A percentile compares a stretch with the other conserved stretches of the same genome.
Evolutionary conservation across 1,140 invertebrate genomes (phyloP).

Genomic region (Stegodyphus dumicola): DNA sequence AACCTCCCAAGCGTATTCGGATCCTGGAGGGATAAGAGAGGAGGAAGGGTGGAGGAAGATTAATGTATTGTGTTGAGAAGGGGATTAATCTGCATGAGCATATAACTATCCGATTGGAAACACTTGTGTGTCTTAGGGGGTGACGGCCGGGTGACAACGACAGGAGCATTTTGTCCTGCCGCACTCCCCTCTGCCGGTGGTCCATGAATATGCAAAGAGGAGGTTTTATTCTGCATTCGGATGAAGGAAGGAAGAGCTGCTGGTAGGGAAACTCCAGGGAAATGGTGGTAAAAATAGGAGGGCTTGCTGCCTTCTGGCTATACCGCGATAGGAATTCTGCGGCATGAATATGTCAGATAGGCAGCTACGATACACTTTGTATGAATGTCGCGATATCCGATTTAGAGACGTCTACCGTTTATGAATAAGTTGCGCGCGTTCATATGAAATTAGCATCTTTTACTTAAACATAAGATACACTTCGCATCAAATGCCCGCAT

Average conservation of each 20-base stretch:
- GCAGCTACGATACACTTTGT: not conserved
- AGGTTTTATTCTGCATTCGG: not conserved
- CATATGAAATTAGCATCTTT: not conserved
- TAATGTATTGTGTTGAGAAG: slow-evolving; percentile 59
- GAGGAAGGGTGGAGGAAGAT: slow-evolving; percentile 31
- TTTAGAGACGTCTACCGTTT: not conserved
- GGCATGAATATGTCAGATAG: not conserved
- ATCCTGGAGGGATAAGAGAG: slow-evolving; percentile 6
- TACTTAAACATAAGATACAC: too few species aligned
- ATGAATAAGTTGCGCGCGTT: not conserved
- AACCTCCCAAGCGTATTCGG: slow-evolving; percentile 53
- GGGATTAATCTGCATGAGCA: slow-evolving; percentile 61
- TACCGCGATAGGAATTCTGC: not conserved
- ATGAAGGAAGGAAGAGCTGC: too few species aligned
- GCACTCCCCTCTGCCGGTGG: not conserved
- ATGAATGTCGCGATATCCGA: not conserved
- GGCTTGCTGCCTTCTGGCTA: not conserved
- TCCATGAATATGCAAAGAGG: slow-evolving; percentile 58
- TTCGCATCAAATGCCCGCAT: too few species aligned
- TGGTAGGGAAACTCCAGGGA: too few species aligned
- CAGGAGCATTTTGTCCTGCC: slow-evolving; percentile 41
- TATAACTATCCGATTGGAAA: slow-evolving; percentile 61
- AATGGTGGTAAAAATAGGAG: not conserved
- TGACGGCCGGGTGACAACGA: slow-evolving; percentile 27
- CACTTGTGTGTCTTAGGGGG: slow-evolving; percentile 54